These are phyloP conservation scores for Bagarius yarrelli DNA, from an alignment of 2,113 vertebrate species.

Conservation along the genomic window DNA sequence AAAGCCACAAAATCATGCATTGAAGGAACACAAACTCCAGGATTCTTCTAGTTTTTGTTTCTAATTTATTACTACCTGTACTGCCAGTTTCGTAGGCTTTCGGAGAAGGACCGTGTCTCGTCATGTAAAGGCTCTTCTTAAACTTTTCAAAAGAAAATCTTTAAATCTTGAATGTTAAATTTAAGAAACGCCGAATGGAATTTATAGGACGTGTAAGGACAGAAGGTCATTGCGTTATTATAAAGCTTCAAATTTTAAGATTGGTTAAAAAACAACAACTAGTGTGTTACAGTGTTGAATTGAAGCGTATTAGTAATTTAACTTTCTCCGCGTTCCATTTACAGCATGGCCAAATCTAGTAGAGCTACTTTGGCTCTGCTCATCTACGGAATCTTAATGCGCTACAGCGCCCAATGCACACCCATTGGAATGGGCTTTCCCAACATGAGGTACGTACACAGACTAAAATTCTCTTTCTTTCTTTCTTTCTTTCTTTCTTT, in stretches of 20 bases:
- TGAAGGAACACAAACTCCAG: constrained; percentile 55
- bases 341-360: constrained; percentile 93
- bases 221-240: constrained; percentile 29
- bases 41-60: constrained; percentile 39
- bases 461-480: too few relatives aligned
- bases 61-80: constrained; percentile 29
- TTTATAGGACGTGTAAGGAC: constrained; percentile 1
- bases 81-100: constrained; percentile 44
- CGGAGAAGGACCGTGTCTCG: constrained; percentile 49
- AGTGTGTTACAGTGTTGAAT: not conserved
- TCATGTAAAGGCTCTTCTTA: constrained; percentile 42
- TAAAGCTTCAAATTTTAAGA: not conserved
- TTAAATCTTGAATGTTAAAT: too few relatives aligned
- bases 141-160: constrained; percentile 57
- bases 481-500: constrained; percentile 5
- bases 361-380: constrained; percentile 77
- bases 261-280: not conserved
- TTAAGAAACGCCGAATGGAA: not conserved
- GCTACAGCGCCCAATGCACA: constrained; percentile 86
- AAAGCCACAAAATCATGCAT: constrained; percentile 41
- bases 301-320: constrained; percentile 27
- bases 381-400: constrained; percentile 90
- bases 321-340: constrained; percentile 51
- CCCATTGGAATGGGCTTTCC: constrained; percentile 87
- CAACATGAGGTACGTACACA: constrained; percentile 81